phyloP scores from a whole-genome alignment of 1,140 invertebrate genomes.

The Neodiprion lecontei region DNA sequence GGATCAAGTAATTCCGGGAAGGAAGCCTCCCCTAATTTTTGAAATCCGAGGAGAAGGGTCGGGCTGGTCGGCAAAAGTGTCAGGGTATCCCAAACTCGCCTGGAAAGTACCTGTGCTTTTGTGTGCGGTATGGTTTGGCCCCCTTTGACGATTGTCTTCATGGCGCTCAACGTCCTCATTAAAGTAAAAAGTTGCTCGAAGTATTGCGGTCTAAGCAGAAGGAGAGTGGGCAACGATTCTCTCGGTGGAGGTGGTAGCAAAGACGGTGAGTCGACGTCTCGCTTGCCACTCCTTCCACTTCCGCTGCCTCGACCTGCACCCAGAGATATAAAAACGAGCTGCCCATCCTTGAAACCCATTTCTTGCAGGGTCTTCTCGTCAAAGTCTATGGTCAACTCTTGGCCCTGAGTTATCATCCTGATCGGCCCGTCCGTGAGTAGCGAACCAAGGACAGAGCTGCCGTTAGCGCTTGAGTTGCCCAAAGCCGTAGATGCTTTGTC shows the following conservation, averaged over 20 bases:
- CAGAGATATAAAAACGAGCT: constrained; percentile 89
- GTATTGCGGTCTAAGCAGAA: constrained; percentile 84
- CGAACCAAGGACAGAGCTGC: constrained; percentile 64
- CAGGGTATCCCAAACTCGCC: constrained; percentile 92
- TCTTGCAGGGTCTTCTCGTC: constrained; percentile 90
- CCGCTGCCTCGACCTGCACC: constrained; percentile 78
- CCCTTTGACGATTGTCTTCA: constrained; percentile 76
- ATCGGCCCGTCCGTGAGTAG: constrained; percentile 82
- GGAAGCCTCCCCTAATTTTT: constrained; percentile 70
- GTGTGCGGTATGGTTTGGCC: constrained; percentile 83
- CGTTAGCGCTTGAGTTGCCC: constrained; percentile 28
- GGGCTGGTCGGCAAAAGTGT: constrained; percentile 90
- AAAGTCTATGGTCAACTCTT: constrained; percentile 91
- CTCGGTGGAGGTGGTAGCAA: constrained; percentile 80
- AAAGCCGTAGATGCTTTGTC: constrained; percentile 31
- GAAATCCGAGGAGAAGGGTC: constrained; percentile 82
- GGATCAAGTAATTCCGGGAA: constrained; percentile 82
- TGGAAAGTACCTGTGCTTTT: constrained; percentile 88
- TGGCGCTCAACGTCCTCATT: constrained; percentile 86
- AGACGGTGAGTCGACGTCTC: constrained; percentile 78
- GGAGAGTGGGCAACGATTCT: constrained; percentile 82
- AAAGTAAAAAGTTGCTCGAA: constrained; percentile 90
- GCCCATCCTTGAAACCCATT: constrained; percentile 90
- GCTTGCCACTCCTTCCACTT: constrained; percentile 64
- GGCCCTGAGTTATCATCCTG: constrained; percentile 91